A percentile compares a stretch with the other conserved stretches of the same genome.
Conservation (phyloP, 2,113 vertebrate species). For the Sceloporus undulatus region DNA sequence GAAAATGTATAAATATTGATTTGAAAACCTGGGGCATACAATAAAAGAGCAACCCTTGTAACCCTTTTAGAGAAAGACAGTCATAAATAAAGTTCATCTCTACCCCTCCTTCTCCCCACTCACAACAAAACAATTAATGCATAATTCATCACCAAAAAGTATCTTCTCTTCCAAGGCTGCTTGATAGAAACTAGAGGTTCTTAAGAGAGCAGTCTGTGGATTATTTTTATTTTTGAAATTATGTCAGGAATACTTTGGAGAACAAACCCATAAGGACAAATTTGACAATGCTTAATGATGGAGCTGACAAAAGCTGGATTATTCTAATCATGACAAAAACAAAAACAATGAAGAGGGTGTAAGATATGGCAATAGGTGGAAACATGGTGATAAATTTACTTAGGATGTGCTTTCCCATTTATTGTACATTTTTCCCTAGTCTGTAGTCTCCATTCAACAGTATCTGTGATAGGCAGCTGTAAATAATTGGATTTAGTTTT, state of each 20-base stretch:
- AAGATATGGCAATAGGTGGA: slow-evolving; percentile 51
- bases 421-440: slow-evolving; percentile 63
- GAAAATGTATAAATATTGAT: slow-evolving; percentile 89
- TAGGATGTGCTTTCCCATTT: slow-evolving; percentile 74
- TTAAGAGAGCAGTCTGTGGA: slow-evolving; percentile 34
- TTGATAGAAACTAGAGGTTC: slow-evolving; percentile 58
- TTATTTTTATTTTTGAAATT: slow-evolving; percentile 53
- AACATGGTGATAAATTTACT: slow-evolving; percentile 68
- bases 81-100: slow-evolving; percentile 83
- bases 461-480: slow-evolving; percentile 52
- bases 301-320: slow-evolving; percentile 79
- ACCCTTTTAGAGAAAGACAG: slow-evolving; percentile 85
- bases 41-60: slow-evolving; percentile 80
- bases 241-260: slow-evolving; percentile 68
- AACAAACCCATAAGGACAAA: slow-evolving; percentile 66
- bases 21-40: slow-evolving; percentile 78
- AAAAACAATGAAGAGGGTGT: slow-evolving; percentile 82
- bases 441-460: slow-evolving; percentile 49
- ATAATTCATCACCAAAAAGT: slow-evolving; percentile 79
- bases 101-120: slow-evolving; percentile 69
- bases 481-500: slow-evolving; percentile 55
- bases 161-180: slow-evolving; percentile 65
- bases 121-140: slow-evolving; percentile 81
- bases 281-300: slow-evolving; percentile 77
- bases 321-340: slow-evolving; percentile 77